Evolutionary conservation across 2,797 vertebrate species (phyloP).

Genomic region (Morelia viridis): DNA sequence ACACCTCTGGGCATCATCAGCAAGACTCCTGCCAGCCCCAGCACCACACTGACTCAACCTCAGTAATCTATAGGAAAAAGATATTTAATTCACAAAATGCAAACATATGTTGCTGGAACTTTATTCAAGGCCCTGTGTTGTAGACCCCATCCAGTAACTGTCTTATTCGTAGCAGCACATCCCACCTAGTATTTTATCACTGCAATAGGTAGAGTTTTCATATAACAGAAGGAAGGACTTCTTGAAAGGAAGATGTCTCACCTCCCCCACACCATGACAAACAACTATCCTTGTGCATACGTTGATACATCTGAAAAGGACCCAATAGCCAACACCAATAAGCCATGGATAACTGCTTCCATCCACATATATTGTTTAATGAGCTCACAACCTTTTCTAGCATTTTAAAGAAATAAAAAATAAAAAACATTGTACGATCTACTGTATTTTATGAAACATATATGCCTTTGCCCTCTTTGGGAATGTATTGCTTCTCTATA

Average conservation of each 20-base stretch:
- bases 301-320: background rate
- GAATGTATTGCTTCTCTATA: background rate
- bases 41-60: background rate
- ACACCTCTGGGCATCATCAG: background rate
- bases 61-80: background rate
- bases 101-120: background rate
- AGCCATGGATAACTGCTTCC: background rate
- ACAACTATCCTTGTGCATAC: background rate
- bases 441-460: background rate
- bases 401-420: background rate
- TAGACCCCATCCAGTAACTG: background rate
- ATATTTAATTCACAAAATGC: background rate
- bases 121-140: too few relatives aligned
- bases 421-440: background rate
- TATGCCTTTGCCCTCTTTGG: background rate
- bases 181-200: background rate
- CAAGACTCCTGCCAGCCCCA: background rate
- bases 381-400: background rate
- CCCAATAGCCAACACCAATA: background rate
- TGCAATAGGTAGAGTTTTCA: background rate
- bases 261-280: background rate
- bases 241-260: too few relatives aligned
- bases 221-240: background rate
- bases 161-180: background rate
- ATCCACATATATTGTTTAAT: background rate